Conservation (phyloP, 2,113 vertebrate species). For the Sceloporus undulatus region DNA sequence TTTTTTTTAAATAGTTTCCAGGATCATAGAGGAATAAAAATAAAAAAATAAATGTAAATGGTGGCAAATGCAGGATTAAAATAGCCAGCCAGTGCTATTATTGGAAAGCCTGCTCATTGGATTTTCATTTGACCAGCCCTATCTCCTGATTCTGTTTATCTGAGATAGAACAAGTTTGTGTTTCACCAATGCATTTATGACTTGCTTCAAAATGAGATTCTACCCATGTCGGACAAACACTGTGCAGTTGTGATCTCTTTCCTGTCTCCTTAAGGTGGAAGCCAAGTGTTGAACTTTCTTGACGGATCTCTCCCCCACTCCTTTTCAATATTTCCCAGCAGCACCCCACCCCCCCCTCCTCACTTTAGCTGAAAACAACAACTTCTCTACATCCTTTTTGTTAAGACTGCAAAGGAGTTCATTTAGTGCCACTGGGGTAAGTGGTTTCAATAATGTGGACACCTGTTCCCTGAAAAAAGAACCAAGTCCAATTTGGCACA, state of each 20-base stretch:
- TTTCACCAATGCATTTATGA: not conserved
- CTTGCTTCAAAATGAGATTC: not conserved
- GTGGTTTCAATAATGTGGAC: slow-evolving; percentile 71
- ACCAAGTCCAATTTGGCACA: slow-evolving; percentile 69
- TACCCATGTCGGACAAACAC: not conserved
- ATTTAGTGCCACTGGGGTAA: slow-evolving; percentile 68
- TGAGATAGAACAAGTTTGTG: not conserved
- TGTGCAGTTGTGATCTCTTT: not conserved
- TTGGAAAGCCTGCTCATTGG: not conserved
- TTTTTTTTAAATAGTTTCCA: not conserved
- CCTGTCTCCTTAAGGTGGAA: not conserved
- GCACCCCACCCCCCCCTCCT: not conserved
- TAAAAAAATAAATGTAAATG: not conserved
- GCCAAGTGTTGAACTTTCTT: slow-evolving; percentile 18
- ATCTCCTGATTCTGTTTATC: not conserved
- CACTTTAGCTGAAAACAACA: slow-evolving; percentile 19
- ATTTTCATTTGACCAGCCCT: not conserved
- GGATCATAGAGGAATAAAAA: not conserved
- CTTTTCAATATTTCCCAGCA: not conserved
- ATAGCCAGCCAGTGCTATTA: not conserved
- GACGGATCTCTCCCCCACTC: not conserved
- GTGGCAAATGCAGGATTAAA: not conserved
- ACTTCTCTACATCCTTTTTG: slow-evolving; percentile 49
- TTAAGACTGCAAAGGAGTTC: slow-evolving; percentile 59
- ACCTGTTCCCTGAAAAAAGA: slow-evolving; percentile 74